Percentiles rank a stretch among this genome's conserved stretches.
phyloP scores from a whole-genome alignment of 2,113 vertebrate species.

The Vidua macroura region DNA sequence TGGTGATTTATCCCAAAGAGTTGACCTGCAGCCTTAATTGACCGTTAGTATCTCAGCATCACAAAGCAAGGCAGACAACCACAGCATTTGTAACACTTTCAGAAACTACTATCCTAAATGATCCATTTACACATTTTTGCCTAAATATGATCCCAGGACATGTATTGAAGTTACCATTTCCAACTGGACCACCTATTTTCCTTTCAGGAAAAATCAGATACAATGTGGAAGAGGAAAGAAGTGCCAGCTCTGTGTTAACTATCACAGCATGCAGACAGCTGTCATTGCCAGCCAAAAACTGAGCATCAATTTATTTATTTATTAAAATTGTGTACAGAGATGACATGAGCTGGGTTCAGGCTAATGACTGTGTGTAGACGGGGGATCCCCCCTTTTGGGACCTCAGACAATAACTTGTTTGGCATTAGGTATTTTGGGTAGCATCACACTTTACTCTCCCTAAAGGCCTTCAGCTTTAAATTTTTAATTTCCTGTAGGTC shows the following conservation, averaged over 20 bases:
- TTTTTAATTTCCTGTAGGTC: conserved; percentile 39
- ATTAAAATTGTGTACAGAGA: neutral
- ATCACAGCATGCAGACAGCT: neutral
- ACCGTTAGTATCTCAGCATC: neutral
- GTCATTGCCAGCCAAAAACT: neutral
- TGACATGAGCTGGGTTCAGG: neutral
- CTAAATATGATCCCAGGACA: neutral
- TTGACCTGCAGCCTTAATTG: neutral
- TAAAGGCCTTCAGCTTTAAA: neutral
- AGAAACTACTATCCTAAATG: neutral
- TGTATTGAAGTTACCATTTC: neutral
- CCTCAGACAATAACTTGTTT: neutral
- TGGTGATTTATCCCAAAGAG: neutral
- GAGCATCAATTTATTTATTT: neutral
- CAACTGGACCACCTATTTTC: neutral
- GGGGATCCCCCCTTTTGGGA: neutral
- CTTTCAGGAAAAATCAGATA: neutral
- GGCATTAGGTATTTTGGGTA: neutral
- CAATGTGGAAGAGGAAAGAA: neutral
- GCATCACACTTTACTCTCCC: neutral
- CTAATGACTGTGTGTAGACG: neutral
- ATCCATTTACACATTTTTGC: neutral
- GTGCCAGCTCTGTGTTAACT: neutral
- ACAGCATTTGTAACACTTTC: neutral
- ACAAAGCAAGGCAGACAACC: neutral